Conservation (phyloP, 2,113 vertebrate species). For the human (Homo sapiens) region DNA sequence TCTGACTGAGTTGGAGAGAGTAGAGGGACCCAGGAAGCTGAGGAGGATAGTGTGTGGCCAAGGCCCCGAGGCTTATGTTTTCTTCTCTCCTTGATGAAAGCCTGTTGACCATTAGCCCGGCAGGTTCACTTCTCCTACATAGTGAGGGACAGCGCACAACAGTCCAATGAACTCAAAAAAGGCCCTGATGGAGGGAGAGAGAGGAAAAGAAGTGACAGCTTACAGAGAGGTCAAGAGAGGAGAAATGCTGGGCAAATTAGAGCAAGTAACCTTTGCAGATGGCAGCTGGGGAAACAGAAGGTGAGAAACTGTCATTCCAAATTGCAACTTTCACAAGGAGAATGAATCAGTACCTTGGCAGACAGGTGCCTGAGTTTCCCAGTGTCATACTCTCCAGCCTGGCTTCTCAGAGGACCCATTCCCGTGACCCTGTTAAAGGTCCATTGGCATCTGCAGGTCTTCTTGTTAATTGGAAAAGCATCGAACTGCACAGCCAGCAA, state of each 20-base stretch:
- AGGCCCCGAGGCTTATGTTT: background rate
- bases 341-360: constrained; percentile 48
- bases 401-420: constrained; percentile 62
- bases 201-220: constrained; percentile 19
- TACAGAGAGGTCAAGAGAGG: constrained; percentile 11
- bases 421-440: constrained; percentile 50
- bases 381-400: background rate
- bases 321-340: constrained; percentile 47
- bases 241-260: constrained; percentile 49
- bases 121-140: background rate
- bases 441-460: constrained; percentile 43
- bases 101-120: background rate
- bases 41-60: background rate
- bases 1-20: background rate
- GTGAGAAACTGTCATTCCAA: constrained; percentile 68
- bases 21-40: background rate
- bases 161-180: background rate
- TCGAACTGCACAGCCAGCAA: constrained; percentile 41
- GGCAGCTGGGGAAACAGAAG: constrained; percentile 70
- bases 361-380: constrained; percentile 28
- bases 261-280: constrained; percentile 72
- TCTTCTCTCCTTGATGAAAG: background rate
- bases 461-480: constrained; percentile 66
- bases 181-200: background rate
- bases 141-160: background rate